Base-by-base conservation (phyloP, 2,797 vertebrate species). In the Alfaro cultratus region DNA sequence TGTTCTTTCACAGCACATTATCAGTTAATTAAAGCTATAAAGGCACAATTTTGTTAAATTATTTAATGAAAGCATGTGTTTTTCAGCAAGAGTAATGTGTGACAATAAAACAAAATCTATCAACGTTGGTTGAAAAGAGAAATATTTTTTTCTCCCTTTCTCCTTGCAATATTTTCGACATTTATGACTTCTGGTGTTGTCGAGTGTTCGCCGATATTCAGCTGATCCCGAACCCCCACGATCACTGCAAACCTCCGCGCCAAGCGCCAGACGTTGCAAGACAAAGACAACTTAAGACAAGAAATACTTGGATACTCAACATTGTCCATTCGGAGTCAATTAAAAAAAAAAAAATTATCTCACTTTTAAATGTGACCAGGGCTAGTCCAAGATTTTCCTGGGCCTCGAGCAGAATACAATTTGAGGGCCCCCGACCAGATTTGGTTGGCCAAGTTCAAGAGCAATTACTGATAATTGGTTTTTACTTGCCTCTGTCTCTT, bases 1-100 rank as follows among this genome's bases (percentile, higher is more conserved):
- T 85, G 80, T 74, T 81, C 74, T 29, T 7, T 2, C 78, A 49
- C 9, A 15, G 53, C 62, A 79, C 74, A 82, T 79, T 77, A 78
- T 72, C 39, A 82, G 39, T 6, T 67, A 68, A 67, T 34, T 71
- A 57, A 77, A 70, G 36, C 34, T 78, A 45, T 49, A 47, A 55
- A 80, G 29, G 26, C 36, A 70, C 26, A 74, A 36, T 36, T 67
- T 18, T 67, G 62, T 67, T 67, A 62, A 31, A 62, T 34, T 18
- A 36, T 67, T 67, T 67, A 39, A 36, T 67, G 12, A 39, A 67
- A 67, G 62, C 34, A 67, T 39, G 31, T 67, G 18, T 67, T 36
- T 64, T 67, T 21, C 62, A 21, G 62, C 13, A 67, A 67, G 15
- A 67, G 34, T 36, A 67, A 67, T 36, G 6, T 67, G 7, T 21